Conservation (phyloP, 2,113 vertebrate species). For the Chloropsis hardwickii region DNA sequence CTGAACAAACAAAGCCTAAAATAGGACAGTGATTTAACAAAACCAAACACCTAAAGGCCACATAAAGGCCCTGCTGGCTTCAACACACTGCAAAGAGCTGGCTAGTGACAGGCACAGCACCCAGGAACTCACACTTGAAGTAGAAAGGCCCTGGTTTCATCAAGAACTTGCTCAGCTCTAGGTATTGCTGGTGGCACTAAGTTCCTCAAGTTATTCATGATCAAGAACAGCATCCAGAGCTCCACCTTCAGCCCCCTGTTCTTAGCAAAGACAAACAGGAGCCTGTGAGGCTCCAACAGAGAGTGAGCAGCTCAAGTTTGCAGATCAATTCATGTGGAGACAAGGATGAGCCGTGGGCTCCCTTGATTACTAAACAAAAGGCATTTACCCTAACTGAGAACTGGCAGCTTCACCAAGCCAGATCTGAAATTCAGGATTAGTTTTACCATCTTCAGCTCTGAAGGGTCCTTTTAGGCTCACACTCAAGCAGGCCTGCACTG, state of each 20-base stretch:
- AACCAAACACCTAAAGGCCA: background rate
- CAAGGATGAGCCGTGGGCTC: background rate
- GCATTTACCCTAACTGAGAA: background rate
- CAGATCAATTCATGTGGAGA: rapidly evolving
- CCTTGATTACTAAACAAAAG: background rate
- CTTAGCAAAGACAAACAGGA: background rate
- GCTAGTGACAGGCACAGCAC: background rate
- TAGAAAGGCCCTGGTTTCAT: background rate
- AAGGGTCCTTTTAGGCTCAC: background rate
- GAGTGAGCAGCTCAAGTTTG: background rate
- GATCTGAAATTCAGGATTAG: background rate
- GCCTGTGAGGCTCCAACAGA: background rate
- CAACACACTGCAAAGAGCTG: background rate
- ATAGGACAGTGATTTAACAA: background rate
- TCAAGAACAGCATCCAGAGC: background rate
- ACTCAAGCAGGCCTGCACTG: background rate
- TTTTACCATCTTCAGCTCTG: background rate
- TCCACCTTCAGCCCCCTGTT: background rate
- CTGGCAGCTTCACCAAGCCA: background rate
- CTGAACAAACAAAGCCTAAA: background rate
- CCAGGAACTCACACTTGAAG: background rate
- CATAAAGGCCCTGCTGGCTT: background rate
- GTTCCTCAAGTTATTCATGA: background rate
- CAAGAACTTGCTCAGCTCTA: background rate
- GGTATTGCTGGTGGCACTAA: background rate